phyloP scores from a whole-genome alignment of 2,888 invertebrate genomes.

The Branchipolynoe longqiensis region DNA sequence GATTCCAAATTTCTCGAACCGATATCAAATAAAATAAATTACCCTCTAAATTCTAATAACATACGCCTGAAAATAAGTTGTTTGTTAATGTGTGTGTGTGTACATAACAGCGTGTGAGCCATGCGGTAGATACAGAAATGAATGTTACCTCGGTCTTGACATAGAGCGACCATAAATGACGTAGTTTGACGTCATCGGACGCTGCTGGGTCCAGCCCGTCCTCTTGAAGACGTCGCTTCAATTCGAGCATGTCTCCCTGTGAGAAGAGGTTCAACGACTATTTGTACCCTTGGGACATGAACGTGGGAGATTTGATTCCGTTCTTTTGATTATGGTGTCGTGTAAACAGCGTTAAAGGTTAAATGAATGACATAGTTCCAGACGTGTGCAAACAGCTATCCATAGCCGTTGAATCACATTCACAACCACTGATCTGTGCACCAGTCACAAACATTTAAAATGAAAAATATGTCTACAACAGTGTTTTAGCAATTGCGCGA shows the following conservation, averaged over 20 bases:
- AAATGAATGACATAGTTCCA: background rate
- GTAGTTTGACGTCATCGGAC: slow-evolving; percentile 75
- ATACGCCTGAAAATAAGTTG: no score
- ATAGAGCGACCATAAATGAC: slow-evolving; percentile 76
- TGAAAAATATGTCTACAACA: background rate
- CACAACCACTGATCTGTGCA: background rate
- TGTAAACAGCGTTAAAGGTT: background rate
- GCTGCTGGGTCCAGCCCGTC: slow-evolving; percentile 75
- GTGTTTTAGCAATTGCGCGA: background rate
- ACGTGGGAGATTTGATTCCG: background rate
- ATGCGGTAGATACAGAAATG: no score
- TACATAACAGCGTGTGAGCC: no score
- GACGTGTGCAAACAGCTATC: background rate
- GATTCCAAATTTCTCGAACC: no score
- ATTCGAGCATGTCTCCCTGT: slow-evolving; percentile 66
- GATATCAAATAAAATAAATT: no score
- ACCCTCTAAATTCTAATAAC: no score
- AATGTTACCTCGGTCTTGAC: slow-evolving; percentile 77
- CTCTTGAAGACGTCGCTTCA: slow-evolving; percentile 72
- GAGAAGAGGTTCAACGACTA: background rate
- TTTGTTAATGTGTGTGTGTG: no score
- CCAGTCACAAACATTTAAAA: background rate
- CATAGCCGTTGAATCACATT: background rate
- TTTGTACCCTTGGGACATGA: background rate
- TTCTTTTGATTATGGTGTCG: background rate